These are phyloP conservation scores for Lobophora halterata DNA, from an alignment of 2,888 invertebrate genomes.

Conservation along the genomic window DNA sequence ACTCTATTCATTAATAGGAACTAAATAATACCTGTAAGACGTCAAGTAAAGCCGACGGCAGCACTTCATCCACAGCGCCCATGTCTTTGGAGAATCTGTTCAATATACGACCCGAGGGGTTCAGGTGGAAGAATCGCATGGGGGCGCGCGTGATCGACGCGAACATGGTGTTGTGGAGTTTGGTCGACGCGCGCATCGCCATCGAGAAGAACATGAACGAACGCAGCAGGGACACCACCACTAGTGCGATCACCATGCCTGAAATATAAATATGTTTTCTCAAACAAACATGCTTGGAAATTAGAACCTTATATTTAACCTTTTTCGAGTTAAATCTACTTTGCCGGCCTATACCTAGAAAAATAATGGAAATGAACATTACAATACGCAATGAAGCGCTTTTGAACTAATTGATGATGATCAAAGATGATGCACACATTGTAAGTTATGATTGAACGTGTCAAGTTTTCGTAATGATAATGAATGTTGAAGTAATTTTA, in stretches of 20 bases:
- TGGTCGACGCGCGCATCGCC: constrained; percentile 87
- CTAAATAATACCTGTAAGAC: constrained; percentile 76
- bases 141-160: constrained; percentile 88
- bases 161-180: constrained; percentile 92
- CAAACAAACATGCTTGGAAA: too few relatives aligned
- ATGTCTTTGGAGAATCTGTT: constrained; percentile 96
- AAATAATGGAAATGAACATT: too few relatives aligned
- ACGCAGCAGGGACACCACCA: constrained; percentile 71
- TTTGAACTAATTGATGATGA: too few relatives aligned
- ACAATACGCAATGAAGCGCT: too few relatives aligned
- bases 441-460: too few relatives aligned
- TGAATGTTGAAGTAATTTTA: too few relatives aligned
- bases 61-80: constrained; percentile 84
- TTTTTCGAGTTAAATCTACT: too few relatives aligned
- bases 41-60: constrained; percentile 83
- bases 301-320: too few relatives aligned
- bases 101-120: constrained; percentile 90
- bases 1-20: not conserved
- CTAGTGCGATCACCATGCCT: constrained; percentile 74
- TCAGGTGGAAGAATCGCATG: constrained; percentile 93
- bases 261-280: constrained; percentile 28
- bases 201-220: constrained; percentile 82
- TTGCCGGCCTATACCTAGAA: too few relatives aligned
- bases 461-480: too few relatives aligned
- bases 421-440: too few relatives aligned